Conservation (phyloP, 2,113 vertebrate species). For the Tichodroma muraria region DNA sequence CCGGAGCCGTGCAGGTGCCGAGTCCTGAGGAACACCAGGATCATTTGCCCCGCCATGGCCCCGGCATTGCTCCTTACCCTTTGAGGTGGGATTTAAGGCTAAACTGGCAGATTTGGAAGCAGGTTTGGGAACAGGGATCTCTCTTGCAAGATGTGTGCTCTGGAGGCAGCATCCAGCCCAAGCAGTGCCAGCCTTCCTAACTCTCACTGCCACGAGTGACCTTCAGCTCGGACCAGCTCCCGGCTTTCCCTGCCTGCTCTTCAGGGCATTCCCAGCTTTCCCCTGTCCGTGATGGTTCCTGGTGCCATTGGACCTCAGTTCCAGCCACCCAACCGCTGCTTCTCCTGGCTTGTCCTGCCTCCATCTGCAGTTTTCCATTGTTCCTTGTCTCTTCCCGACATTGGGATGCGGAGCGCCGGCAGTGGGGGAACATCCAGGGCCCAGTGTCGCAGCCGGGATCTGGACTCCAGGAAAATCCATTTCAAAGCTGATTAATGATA, state of each 20-base stretch:
- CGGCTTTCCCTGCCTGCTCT: background rate
- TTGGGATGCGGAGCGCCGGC: accelerated
- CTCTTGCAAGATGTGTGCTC: background rate
- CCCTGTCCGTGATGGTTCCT: accelerated
- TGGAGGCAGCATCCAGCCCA: background rate
- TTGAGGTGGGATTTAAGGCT: background rate
- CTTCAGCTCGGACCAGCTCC: background rate
- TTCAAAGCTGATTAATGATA: background rate
- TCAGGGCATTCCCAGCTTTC: background rate
- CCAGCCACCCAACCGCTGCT: accelerated
- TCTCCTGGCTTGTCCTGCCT: accelerated
- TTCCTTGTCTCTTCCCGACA: background rate
- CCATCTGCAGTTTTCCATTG: background rate
- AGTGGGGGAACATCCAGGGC: accelerated
- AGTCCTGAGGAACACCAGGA: accelerated
- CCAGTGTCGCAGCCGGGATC: accelerated
- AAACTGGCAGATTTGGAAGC: background rate
- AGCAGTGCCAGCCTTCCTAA: background rate
- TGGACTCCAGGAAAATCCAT: background rate
- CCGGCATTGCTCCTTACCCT: background rate
- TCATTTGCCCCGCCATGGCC: accelerated
- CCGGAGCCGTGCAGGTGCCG: accelerated
- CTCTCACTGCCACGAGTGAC: accelerated
- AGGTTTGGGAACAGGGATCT: background rate
- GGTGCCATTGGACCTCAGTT: background rate